Evolutionary conservation across 2,797 vertebrate genomes (phyloP).

Genomic region (Amblyopsis hoosieri): DNA sequence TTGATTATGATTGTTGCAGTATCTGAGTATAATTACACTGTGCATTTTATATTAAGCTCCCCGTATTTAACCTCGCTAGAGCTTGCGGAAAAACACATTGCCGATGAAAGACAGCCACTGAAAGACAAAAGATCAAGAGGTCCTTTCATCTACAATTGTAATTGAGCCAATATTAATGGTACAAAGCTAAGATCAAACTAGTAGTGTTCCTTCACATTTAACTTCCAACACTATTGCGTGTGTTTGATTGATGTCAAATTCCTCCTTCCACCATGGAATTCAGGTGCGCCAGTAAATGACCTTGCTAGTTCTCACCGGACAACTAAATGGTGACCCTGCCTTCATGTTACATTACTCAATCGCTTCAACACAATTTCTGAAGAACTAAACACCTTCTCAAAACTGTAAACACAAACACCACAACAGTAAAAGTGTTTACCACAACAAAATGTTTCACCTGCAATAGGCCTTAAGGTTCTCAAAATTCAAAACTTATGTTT

Average conservation of each 20-base stretch:
- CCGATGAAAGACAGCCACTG: slow-evolving; percentile 48
- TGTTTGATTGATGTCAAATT: too few species aligned
- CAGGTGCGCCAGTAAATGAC: background rate
- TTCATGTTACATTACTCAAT: background rate
- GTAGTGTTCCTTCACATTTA: slow-evolving; percentile 22
- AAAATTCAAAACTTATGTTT: too few species aligned
- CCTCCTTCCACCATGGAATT: background rate
- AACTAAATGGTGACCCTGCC: too few species aligned
- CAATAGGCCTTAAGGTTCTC: too few species aligned
- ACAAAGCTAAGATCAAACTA: slow-evolving; percentile 35
- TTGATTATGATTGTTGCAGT: slow-evolving; percentile 31
- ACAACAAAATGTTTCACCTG: too few species aligned
- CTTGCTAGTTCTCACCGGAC: too few species aligned
- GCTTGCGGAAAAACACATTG: slow-evolving; percentile 23
- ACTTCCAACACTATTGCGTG: background rate
- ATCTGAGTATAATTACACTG: slow-evolving; percentile 36
- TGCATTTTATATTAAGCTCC: slow-evolving; percentile 28
- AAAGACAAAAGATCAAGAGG: slow-evolving; percentile 19
- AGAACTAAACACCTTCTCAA: too few species aligned
- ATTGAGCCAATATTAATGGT: slow-evolving; percentile 43
- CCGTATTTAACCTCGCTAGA: slow-evolving; percentile 27
- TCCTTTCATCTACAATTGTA: slow-evolving; percentile 25
- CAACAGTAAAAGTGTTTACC: too few species aligned
- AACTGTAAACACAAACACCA: too few species aligned
- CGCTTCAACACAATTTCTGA: too few species aligned